Conservation (phyloP, 2,797 vertebrate species). For the Tapirus indicus region DNA sequence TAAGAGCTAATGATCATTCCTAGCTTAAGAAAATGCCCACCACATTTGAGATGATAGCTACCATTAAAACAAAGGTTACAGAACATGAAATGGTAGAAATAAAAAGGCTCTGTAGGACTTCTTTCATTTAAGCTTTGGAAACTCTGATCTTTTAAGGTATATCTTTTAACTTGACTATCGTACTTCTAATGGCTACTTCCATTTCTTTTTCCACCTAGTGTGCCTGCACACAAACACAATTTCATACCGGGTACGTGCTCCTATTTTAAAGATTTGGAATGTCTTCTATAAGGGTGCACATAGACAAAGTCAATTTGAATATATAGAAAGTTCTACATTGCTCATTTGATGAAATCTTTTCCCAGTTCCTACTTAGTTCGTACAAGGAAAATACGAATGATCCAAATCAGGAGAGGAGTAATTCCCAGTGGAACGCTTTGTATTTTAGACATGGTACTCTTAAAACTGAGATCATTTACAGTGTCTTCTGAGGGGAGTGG, state of each 20-base stretch:
- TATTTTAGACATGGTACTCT: not conserved
- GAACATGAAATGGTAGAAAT: constrained; percentile 38
- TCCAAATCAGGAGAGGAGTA: not conserved
- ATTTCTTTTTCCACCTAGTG: not conserved
- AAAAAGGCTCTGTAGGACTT: constrained; percentile 20
- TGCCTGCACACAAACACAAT: not conserved
- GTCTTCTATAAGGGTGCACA: not conserved
- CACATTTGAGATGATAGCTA: constrained; percentile 67
- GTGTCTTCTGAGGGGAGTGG: not conserved
- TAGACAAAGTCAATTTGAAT: not conserved
- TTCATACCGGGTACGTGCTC: not conserved
- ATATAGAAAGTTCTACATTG: not conserved
- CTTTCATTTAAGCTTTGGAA: constrained; percentile 46
- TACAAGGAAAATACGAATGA: not conserved
- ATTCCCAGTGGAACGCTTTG: not conserved
- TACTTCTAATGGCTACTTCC: not conserved
- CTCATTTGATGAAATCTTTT: constrained; percentile 13
- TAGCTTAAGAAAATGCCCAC: constrained; percentile 78
- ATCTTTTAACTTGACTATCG: not conserved
- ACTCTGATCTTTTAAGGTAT: constrained; percentile 16
- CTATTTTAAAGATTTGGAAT: not conserved
- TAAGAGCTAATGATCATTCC: constrained; percentile 80
- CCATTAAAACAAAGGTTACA: constrained; percentile 44
- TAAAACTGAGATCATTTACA: not conserved
- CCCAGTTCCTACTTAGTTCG: not conserved